Conservation (phyloP, 2,113 vertebrate species). For the Marcusenius ussheri region DNA sequence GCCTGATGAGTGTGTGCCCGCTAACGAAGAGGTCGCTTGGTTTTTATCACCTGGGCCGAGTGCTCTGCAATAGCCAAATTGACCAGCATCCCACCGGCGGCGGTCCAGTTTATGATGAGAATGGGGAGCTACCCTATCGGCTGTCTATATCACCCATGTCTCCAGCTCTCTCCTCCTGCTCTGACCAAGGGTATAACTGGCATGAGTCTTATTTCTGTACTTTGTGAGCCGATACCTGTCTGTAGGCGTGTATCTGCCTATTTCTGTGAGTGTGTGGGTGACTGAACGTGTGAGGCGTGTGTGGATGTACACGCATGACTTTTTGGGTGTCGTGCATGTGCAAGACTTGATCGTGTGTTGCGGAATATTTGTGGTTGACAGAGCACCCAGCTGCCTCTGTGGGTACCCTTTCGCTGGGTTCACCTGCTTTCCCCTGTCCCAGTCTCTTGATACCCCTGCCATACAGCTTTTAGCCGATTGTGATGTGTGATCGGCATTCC, state of each 20-base stretch:
- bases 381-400: constrained; percentile 24
- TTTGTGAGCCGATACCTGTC: background rate
- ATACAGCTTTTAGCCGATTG: constrained; percentile 66
- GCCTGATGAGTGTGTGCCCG: background rate
- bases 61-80: background rate
- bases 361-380: constrained; percentile 5
- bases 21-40: background rate
- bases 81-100: background rate
- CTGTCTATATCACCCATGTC: background rate
- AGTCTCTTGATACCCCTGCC: constrained; percentile 58
- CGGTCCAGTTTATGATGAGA: background rate
- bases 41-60: background rate
- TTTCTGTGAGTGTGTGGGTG: constrained; percentile 4
- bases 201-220: background rate
- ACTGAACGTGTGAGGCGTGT: constrained; percentile 1
- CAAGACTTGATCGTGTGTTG: background rate
- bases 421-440: constrained; percentile 55
- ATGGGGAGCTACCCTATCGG: background rate
- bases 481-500: constrained; percentile 60
- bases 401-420: constrained; percentile 44
- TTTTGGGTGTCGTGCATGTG: background rate
- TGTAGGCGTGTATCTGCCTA: background rate
- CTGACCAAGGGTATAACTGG: background rate
- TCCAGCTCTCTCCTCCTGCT: background rate
- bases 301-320: background rate